Conservation (phyloP, 2,113 vertebrate genomes). For the Tetrao urogallus region DNA sequence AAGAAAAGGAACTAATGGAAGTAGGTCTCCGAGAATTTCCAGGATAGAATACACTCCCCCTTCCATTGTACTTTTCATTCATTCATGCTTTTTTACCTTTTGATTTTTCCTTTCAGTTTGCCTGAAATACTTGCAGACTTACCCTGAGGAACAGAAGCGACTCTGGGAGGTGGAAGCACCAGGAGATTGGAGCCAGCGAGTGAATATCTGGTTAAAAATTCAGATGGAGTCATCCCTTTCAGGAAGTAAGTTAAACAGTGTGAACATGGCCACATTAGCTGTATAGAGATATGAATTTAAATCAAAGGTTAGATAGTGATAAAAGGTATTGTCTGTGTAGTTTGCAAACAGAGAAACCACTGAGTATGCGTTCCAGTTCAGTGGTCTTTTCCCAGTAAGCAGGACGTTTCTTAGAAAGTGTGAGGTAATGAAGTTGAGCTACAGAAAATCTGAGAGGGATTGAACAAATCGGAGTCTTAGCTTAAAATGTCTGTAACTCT, state of each 20-base stretch:
- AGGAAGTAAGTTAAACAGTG: constrained; percentile 66
- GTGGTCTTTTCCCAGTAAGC: constrained; percentile 21
- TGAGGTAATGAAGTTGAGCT: constrained; percentile 33
- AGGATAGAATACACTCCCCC: neutral
- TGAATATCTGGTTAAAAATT: constrained; percentile 90
- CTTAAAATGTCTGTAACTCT: neutral
- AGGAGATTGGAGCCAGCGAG: constrained; percentile 86
- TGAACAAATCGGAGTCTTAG: constrained; percentile 38
- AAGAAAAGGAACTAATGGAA: neutral
- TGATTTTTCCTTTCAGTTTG: constrained; percentile 80
- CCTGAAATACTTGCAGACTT: constrained; percentile 81
- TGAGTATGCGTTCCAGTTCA: neutral
- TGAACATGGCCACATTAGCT: neutral
- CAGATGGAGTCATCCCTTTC: constrained; percentile 71
- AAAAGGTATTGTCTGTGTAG: neutral
- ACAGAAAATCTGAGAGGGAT: neutral
- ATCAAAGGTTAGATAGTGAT: neutral
- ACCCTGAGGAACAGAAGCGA: constrained; percentile 76
- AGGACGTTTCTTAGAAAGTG: constrained; percentile 45
- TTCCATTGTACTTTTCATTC: neutral
- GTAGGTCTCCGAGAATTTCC: neutral
- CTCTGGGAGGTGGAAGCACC: constrained; percentile 92
- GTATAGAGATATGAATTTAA: neutral
- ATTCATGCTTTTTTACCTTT: neutral
- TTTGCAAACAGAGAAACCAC: neutral